These are phyloP conservation scores for Diacarnus erythraeanus DNA, from an alignment of 37 sponge, comb jelly and placozoan genomes.

Conservation along the genomic window DNA sequence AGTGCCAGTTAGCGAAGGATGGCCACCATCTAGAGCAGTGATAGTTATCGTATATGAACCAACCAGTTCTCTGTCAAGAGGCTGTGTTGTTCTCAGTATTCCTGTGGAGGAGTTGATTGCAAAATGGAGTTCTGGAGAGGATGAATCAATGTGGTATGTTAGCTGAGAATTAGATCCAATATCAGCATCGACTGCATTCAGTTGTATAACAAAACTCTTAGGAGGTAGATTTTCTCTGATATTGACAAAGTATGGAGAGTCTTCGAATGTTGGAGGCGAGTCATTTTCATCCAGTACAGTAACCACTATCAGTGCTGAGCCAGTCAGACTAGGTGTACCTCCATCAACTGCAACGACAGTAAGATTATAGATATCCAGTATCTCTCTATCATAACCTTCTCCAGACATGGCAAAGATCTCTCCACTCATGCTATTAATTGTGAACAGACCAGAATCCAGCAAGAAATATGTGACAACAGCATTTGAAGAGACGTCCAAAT, in stretches of 20 bases:
- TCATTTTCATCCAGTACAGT: slow-evolving; percentile 77
- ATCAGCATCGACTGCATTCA: slow-evolving; percentile 51
- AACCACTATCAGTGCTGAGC: slow-evolving; percentile 55
- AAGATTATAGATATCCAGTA: slow-evolving; percentile 28
- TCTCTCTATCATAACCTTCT: slow-evolving; percentile 51
- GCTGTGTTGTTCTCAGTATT: slow-evolving; percentile 15
- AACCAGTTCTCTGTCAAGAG: slow-evolving; percentile 58
- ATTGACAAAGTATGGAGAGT: slow-evolving; percentile 11
- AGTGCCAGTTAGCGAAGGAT: slow-evolving; percentile 17
- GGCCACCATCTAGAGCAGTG: slow-evolving; percentile 38
- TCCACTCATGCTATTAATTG: slow-evolving; percentile 55
- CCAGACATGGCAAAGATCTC: slow-evolving; percentile 26
- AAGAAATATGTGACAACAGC: slow-evolving; percentile 38
- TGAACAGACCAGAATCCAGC: slow-evolving; percentile 31
- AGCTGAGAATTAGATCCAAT: slow-evolving; percentile 49
- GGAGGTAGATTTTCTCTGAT: slow-evolving; percentile 35
- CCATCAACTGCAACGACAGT: slow-evolving; percentile 70
- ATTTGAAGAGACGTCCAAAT: slow-evolving; percentile 64
- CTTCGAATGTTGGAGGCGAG: slow-evolving; percentile 55
- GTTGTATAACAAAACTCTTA: background rate
- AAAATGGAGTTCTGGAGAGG: slow-evolving; percentile 32
- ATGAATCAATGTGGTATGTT: slow-evolving; percentile 28
- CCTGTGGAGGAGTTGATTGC: slow-evolving; percentile 42
- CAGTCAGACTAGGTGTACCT: slow-evolving; percentile 38
- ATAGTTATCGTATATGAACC: slow-evolving; percentile 32